phyloP scores from a whole-genome alignment of 2,888 invertebrate species.

The Petrolisthes cinctipes region DNA sequence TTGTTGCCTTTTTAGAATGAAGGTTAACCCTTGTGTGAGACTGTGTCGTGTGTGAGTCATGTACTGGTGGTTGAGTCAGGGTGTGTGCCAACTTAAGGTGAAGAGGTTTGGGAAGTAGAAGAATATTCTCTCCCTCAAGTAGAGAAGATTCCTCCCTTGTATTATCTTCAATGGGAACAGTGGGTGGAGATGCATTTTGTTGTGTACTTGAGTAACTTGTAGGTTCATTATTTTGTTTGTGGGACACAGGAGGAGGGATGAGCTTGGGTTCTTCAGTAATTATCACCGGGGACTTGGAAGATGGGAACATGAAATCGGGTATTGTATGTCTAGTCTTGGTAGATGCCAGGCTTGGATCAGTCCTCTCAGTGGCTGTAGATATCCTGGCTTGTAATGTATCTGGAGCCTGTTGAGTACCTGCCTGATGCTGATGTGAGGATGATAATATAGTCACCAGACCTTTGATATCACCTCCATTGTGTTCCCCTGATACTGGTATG shows the following conservation, averaged over 20 bases:
- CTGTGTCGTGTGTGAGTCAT: background rate
- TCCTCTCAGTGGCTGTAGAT: background rate
- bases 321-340: background rate
- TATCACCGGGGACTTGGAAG: background rate
- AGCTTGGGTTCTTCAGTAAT: background rate
- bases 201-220: too few species aligned
- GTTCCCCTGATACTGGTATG: constrained; percentile 32
- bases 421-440: background rate
- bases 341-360: background rate
- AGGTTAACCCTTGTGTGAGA: background rate
- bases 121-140: background rate
- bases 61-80: background rate
- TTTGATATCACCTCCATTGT: background rate
- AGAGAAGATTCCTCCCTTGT: background rate
- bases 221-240: background rate
- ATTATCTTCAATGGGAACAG: background rate
- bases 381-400: background rate
- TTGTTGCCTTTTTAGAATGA: background rate
- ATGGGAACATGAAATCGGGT: background rate
- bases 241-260: background rate
- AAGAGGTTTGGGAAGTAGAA: background rate
- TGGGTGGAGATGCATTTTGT: background rate
- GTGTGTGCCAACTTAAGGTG: background rate
- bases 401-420: background rate
- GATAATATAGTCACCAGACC: background rate